Conservation (phyloP, 2,888 invertebrate species). For the Adineta ricciae region DNA sequence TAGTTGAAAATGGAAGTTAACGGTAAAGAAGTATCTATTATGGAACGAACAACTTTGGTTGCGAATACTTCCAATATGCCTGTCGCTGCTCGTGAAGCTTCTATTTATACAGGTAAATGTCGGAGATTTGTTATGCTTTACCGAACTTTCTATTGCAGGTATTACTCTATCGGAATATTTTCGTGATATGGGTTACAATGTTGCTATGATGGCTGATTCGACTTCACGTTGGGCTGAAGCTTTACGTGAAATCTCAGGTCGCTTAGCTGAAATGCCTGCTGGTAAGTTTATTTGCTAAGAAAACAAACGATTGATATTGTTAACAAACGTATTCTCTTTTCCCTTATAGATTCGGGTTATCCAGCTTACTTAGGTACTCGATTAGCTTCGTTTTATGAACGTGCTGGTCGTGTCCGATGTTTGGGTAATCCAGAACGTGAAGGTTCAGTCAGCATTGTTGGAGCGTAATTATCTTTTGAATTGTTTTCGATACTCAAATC, state of each 20-base stretch:
- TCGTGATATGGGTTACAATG: conserved; percentile 93
- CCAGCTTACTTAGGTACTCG: conserved; percentile 96
- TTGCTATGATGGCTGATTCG: conserved; percentile 99
- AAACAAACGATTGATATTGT: conserved; percentile 40
- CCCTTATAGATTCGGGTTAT: conserved; percentile 65
- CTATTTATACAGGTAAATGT: conserved; percentile 77
- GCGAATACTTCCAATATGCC: conserved; percentile 99
- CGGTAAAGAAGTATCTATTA: conserved; percentile 83
- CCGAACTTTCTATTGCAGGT: neutral
- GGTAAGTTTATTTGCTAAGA: conserved; percentile 51
- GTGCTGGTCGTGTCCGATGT: conserved; percentile 92
- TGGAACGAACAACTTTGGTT: conserved; percentile 97
- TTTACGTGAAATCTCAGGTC: conserved; percentile 94
- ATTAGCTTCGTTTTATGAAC: conserved; percentile 96
- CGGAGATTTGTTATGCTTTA: conserved; percentile 34
- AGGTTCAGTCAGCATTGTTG: conserved; percentile 97
- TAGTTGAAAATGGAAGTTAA: conserved; percentile 85
- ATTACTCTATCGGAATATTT: conserved; percentile 93
- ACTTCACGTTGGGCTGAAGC: conserved; percentile 99
- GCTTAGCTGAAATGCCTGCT: conserved; percentile 99
- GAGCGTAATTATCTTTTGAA: conserved; percentile 56
- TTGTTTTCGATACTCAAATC: too few species aligned
- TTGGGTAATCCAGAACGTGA: conserved; percentile 85
- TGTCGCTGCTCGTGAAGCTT: conserved; percentile 97
- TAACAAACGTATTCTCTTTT: neutral